These are phyloP conservation scores for Meandrusa payeni DNA, from an alignment of 2,888 invertebrate genomes.

Conservation along the genomic window DNA sequence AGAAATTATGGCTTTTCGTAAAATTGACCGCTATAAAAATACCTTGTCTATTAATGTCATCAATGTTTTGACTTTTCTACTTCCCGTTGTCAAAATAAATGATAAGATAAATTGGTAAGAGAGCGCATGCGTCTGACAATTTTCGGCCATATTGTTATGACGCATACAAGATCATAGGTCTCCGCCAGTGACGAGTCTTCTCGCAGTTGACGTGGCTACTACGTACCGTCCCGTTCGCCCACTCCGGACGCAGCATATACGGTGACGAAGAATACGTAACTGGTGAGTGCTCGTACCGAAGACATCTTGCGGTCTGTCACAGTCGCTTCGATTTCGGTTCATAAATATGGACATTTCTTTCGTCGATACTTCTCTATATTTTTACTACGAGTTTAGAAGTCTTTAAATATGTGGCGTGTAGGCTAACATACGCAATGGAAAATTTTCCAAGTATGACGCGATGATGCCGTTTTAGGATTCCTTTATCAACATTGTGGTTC, in stretches of 20 bases:
- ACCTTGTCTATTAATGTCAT: conserved; percentile 21
- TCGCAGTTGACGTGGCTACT: conserved; percentile 95
- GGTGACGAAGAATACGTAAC: conserved; percentile 98
- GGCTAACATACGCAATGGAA: conserved; percentile 67
- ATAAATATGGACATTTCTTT: conserved; percentile 64
- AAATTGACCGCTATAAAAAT: conserved; percentile 8
- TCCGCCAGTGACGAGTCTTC: conserved; percentile 92
- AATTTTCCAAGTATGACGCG: conserved; percentile 65
- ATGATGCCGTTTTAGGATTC: conserved; percentile 64
- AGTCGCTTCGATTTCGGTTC: conserved; percentile 68
- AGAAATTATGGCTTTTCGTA: no score
- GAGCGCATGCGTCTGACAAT: conserved; percentile 74
- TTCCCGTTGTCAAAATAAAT: conserved; percentile 32
- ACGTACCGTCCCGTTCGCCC: conserved; percentile 96
- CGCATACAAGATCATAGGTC: conserved; percentile 88
- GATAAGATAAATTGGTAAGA: conserved; percentile 26
- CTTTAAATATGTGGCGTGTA: conserved; percentile 54
- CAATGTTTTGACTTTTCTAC: conserved; percentile 29
- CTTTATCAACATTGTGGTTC: conserved; percentile 54
- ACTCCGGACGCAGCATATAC: conserved; percentile 96
- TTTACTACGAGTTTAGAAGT: conserved; percentile 33
- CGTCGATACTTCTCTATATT: conserved; percentile 32
- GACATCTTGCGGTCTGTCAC: conserved; percentile 78
- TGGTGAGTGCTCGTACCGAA: conserved; percentile 87
- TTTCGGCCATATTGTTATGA: conserved; percentile 87